Conservation (phyloP, 2,888 invertebrate genomes). For the Cistogaster globosa region DNA sequence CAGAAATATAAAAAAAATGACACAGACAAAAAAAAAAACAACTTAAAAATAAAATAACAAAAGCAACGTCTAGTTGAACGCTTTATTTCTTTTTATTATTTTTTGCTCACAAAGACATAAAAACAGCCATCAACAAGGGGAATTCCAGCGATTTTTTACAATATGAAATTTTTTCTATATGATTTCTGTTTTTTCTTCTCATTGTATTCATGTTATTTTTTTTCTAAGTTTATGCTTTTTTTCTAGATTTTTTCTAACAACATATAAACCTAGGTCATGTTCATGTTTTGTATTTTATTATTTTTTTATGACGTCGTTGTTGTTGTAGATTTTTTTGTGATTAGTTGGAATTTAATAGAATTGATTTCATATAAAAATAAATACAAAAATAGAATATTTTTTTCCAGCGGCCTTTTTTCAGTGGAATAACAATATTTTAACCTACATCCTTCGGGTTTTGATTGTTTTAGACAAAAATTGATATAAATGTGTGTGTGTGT, state of each 20-base stretch:
- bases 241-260: conserved; percentile 54
- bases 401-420: background rate
- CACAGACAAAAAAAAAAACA: conserved; percentile 25
- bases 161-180: conserved; percentile 34
- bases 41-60: conserved; percentile 48
- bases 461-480: background rate
- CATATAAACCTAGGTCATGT: conserved; percentile 77
- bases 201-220: conserved; percentile 24
- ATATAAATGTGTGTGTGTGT: too few relatives aligned
- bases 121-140: conserved; percentile 51
- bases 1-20: conserved; percentile 21
- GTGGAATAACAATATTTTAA: conserved; percentile 32
- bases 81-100: conserved; percentile 30
- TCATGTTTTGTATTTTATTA: conserved; percentile 64
- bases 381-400: background rate
- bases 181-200: conserved; percentile 14
- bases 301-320: conserved; percentile 43
- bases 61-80: conserved; percentile 53
- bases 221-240: conserved; percentile 61
- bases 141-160: conserved; percentile 49
- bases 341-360: conserved; percentile 46
- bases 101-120: conserved; percentile 29
- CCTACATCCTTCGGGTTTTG: conserved; percentile 45
- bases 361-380: conserved; percentile 60
- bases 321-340: conserved; percentile 40